Conservation (phyloP, 2,797 vertebrate species). For the Hephaestus fuliginosus region DNA sequence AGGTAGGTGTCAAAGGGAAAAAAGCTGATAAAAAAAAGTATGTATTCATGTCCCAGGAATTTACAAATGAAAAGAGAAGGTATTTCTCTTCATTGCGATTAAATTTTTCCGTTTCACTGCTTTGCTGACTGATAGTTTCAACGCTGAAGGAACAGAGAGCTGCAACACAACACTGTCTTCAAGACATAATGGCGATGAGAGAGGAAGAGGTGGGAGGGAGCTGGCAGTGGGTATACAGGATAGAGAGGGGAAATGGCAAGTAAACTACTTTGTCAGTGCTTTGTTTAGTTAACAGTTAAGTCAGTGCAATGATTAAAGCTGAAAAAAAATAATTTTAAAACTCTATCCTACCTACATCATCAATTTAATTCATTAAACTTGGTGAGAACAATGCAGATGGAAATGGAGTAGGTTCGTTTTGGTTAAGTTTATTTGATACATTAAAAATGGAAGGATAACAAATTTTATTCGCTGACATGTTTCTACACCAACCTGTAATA, state of each 20-base stretch:
- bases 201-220: not conserved
- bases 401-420: not conserved
- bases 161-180: conserved; percentile 75
- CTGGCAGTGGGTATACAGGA: conserved; percentile 52
- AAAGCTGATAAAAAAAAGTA: conserved; percentile 55
- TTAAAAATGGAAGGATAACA: not conserved
- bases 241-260: conserved; percentile 32
- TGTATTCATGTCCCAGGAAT: conserved; percentile 81
- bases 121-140: conserved; percentile 82
- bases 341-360: conserved; percentile 35
- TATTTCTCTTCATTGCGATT: conserved; percentile 91
- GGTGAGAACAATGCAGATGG: not conserved
- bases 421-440: conserved; percentile 17
- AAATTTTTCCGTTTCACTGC: conserved; percentile 90
- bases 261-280: conserved; percentile 63
- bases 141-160: conserved; percentile 79
- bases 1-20: conserved; percentile 53
- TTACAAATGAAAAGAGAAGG: conserved; percentile 89
- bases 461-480: conserved; percentile 14
- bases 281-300: conserved; percentile 59
- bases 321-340: conserved; percentile 33
- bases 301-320: conserved; percentile 58
- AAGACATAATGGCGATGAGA: conserved; percentile 60
- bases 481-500: not conserved
- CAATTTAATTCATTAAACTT: conserved; percentile 23